A percentile compares a stretch with the other conserved stretches of the same genome.
Evolutionary conservation across 2,113 vertebrate genomes (phyloP).

Genomic region (Struthio camelus): DNA sequence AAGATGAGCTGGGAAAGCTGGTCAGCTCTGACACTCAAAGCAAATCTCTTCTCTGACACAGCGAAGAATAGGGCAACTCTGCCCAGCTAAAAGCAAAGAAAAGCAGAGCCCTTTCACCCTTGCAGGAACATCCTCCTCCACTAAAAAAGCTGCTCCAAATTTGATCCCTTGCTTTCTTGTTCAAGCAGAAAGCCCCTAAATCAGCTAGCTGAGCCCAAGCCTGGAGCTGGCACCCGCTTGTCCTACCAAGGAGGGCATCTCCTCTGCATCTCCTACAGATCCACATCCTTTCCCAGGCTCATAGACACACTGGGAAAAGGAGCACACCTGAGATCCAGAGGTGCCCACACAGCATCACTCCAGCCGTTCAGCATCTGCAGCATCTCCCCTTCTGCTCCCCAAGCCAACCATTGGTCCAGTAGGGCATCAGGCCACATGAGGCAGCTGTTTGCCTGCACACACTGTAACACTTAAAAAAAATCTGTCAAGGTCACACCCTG

Average conservation of each 20-base stretch:
- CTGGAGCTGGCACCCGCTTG: too few relatives aligned
- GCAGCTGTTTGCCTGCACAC: not conserved
- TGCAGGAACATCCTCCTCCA: not conserved
- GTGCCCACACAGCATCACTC: not conserved
- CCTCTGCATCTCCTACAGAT: not conserved
- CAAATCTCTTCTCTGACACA: not conserved
- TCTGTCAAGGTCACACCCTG: not conserved
- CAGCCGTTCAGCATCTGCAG: not conserved
- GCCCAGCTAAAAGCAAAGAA: not conserved
- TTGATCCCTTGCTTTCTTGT: not conserved
- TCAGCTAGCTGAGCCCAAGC: too few relatives aligned
- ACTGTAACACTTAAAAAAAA: not conserved
- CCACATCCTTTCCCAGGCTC: not conserved
- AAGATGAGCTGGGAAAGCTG: not conserved
- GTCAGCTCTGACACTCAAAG: not conserved
- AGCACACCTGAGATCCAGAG: not conserved
- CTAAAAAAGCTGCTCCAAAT: not conserved
- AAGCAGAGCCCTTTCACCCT: not conserved
- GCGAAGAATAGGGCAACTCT: not conserved
- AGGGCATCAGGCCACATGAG: rapidly evolving
- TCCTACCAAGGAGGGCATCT: too few relatives aligned
- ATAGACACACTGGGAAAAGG: not conserved
- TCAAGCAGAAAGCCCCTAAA: not conserved
- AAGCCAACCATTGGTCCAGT: rapidly evolving
- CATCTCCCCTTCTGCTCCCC: not conserved